phyloP scores from a whole-genome alignment of 2,888 invertebrate species.

The Anarsia innoxiella region DNA sequence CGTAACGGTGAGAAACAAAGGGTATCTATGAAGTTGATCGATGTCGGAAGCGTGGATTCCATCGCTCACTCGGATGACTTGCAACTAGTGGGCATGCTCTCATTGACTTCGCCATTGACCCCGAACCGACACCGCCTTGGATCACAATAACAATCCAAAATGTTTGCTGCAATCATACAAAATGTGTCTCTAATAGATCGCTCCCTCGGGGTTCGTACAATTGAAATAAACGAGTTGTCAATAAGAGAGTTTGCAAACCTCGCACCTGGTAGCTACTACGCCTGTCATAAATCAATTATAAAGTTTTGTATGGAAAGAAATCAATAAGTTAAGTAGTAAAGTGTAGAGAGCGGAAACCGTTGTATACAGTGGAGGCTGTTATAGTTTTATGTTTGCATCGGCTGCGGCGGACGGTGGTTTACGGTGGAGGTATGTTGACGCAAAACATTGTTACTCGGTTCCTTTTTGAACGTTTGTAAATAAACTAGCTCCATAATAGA shows the following conservation, averaged over 20 bases:
- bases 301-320: too few species aligned
- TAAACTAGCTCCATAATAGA: slow-evolving; percentile 29
- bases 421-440: slow-evolving; percentile 14
- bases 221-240: slow-evolving; percentile 33
- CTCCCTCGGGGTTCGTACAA: slow-evolving; percentile 42
- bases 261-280: slow-evolving; percentile 31
- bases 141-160: slow-evolving; percentile 44
- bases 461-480: slow-evolving; percentile 20
- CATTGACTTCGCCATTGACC: slow-evolving; percentile 71
- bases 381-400: too few species aligned
- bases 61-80: slow-evolving; percentile 64
- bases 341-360: too few species aligned
- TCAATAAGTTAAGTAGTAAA: too few species aligned
- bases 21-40: slow-evolving; percentile 42
- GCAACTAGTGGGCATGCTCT: slow-evolving; percentile 57
- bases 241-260: slow-evolving; percentile 26
- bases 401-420: too few species aligned
- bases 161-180: slow-evolving; percentile 34
- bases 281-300: neutral
- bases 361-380: too few species aligned
- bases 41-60: slow-evolving; percentile 67
- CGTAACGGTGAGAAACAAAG: slow-evolving; percentile 41
- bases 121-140: slow-evolving; percentile 40
- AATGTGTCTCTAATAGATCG: slow-evolving; percentile 51
- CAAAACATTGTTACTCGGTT: slow-evolving; percentile 15